phyloP scores from a whole-genome alignment of 92 coral and sea anemone species.

The Bergia sp. region DNA sequence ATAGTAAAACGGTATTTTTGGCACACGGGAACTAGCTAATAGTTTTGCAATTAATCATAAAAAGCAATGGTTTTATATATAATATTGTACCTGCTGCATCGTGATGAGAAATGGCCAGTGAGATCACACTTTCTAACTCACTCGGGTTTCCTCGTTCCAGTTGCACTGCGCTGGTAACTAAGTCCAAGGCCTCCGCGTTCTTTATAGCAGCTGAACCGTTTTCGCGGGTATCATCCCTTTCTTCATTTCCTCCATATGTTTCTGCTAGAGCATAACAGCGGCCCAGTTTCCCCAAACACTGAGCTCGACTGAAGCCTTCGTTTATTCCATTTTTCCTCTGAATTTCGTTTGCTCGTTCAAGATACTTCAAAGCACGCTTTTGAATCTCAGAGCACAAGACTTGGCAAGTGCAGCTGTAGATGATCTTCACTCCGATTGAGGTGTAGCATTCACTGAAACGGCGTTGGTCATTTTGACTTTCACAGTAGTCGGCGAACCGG shows the following conservation, averaged over 20 bases:
- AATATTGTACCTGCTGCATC: not conserved
- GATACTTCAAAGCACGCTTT: slow-evolving; percentile 2
- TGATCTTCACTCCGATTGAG: not conserved
- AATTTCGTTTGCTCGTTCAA: slow-evolving; percentile 3
- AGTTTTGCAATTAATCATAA: no score
- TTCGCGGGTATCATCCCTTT: not conserved
- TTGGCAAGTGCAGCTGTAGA: slow-evolving; percentile 28
- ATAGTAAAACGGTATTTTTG: no score
- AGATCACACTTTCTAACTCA: not conserved
- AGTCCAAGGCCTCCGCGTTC: not conserved
- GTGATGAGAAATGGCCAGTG: not conserved
- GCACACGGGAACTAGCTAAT: no score
- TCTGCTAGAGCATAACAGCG: not conserved
- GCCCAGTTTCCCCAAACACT: slow-evolving; percentile 1
- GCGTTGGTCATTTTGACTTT: not conserved
- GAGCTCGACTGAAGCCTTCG: slow-evolving; percentile 7
- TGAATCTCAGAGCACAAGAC: not conserved
- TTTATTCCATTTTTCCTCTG: not conserved
- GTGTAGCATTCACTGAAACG: not conserved
- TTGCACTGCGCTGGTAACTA: slow-evolving; percentile 10
- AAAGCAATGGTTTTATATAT: no score
- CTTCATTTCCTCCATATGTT: not conserved
- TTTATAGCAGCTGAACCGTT: not conserved
- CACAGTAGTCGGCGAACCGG: not conserved
- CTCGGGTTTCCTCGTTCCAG: not conserved